Percentiles rank a stretch among this genome's conserved stretches.
Conservation (phyloP, 2,888 invertebrate species). For the Emmelina monodactyla region DNA sequence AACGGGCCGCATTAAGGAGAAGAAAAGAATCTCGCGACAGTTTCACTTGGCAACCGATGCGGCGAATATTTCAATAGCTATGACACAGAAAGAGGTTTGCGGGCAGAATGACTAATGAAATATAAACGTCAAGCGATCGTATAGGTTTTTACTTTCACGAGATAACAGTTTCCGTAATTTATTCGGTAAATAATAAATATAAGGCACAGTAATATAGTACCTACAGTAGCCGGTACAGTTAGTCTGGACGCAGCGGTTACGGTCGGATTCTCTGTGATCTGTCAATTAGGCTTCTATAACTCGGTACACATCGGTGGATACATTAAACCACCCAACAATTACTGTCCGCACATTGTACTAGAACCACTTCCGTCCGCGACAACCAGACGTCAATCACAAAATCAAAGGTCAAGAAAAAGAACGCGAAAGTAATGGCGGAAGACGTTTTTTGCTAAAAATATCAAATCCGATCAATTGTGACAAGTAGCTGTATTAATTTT, state of each 20-base stretch:
- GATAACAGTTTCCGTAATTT: too few relatives aligned
- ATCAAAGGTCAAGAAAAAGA: constrained; percentile 22
- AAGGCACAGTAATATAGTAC: too few relatives aligned
- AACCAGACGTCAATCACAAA: constrained; percentile 8
- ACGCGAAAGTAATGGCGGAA: constrained; percentile 22
- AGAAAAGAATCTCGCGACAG: constrained; percentile 51
- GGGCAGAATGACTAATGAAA: constrained; percentile 32
- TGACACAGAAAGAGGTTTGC: constrained; percentile 41
- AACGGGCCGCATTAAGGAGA: constrained; percentile 52
- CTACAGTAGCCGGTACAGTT: too few relatives aligned
- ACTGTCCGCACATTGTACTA: too few relatives aligned
- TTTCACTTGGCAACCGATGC: constrained; percentile 56
- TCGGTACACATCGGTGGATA: constrained; percentile 41
- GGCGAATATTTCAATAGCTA: constrained; percentile 40
- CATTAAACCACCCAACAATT: too few relatives aligned
- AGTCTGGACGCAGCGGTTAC: constrained; percentile 34
- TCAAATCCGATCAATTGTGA: background rate
- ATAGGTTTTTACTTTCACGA: too few relatives aligned
- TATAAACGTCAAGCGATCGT: too few relatives aligned
- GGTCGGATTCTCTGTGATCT: too few relatives aligned
- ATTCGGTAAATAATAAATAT: too few relatives aligned
- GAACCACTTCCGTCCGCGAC: constrained; percentile 1
- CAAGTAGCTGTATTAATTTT: background rate
- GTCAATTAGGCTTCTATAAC: constrained; percentile 50
- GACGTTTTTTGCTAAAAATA: background rate